These are phyloP conservation scores for Stigmatopora nigra DNA, from an alignment of 2,113 vertebrate genomes.

Conservation along the genomic window DNA sequence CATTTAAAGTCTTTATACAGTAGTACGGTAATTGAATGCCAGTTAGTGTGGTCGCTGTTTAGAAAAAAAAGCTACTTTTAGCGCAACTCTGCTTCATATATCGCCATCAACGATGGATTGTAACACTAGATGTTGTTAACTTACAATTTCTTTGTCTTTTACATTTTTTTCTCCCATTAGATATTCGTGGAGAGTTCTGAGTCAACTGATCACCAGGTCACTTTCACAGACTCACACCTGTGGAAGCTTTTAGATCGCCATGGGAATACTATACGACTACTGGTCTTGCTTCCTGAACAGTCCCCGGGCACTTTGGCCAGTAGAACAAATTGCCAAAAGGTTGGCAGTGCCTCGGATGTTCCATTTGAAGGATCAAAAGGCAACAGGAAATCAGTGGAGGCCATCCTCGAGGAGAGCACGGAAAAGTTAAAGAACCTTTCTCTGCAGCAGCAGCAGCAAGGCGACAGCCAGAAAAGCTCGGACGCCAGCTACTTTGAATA, in stretches of 20 bases:
- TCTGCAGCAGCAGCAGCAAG: constrained; percentile 74
- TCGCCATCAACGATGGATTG: background rate
- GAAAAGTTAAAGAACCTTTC: constrained; percentile 95
- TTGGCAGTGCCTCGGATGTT: constrained; percentile 71
- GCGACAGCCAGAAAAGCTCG: constrained; percentile 92
- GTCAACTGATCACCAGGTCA: constrained; percentile 77
- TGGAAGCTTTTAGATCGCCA: constrained; percentile 97
- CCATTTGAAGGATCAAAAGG: constrained; percentile 77
- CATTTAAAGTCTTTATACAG: too few relatives aligned
- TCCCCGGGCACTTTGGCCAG: constrained; percentile 78
- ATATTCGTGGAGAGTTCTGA: constrained; percentile 95
- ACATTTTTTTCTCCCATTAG: constrained; percentile 54
- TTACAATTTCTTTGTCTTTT: background rate
- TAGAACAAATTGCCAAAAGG: constrained; percentile 79
- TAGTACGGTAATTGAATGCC: too few relatives aligned
- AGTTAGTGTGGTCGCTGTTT: too few relatives aligned
- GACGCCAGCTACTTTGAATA: constrained; percentile 93
- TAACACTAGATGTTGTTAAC: background rate
- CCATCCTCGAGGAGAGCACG: constrained; percentile 93
- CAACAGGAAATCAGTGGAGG: constrained; percentile 84
- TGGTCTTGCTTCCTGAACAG: constrained; percentile 87
- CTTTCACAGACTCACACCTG: constrained; percentile 86
- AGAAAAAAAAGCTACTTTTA: too few relatives aligned
- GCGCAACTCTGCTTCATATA: too few relatives aligned
- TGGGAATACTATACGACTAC: constrained; percentile 91